Evolutionary conservation across 1,140 invertebrate species (phyloP), one percentile per base, ranked within the genome.

Genomic region (Aradophagus sp.): DNA sequence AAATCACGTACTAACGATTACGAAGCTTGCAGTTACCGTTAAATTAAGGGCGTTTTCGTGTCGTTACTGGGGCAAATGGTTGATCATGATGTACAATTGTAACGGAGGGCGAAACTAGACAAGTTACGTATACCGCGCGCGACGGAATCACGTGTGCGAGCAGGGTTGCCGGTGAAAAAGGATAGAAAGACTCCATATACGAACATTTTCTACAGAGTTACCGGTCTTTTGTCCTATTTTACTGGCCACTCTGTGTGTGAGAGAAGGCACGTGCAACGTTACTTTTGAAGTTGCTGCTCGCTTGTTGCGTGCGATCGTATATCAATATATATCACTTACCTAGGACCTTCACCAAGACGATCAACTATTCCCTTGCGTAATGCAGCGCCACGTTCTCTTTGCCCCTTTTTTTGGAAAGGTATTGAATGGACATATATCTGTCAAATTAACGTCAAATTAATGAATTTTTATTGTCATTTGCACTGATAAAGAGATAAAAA

Each of bases 241-340:
- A n/a, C n/a, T n/a, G n/a, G n/a, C n/a, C n/a, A n/a, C n/a, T n/a
- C n/a, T n/a, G 61, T 62, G 69, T 68, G 45, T 23, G 38, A 53
- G 69, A 70, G 62, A 19, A 72, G 53, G 61, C 68, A 75, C 66
- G 65, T 53, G 63, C 63, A 56, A 55, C 65, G 55, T 31, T 67
- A 65, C 56, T 71, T 75, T 77, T 75, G 69, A 75, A 75, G 65
- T 77, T 55, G 36, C 34, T 72, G 45, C 34, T 63, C 58, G 31
- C 29, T 59, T 47, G 42, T 52, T 52, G 61, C 59, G 66, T 69
- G 61, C 19, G 48, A 36, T 32, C 32, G 59, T 58, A 61, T 74
- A 76, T 75, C 62, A 67, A 75, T 78, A 74, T n/a, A n/a, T 70
- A 74, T 74, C 67, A 77, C 75, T 78, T 75, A 72, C 65, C 59